Evolutionary conservation across 2,797 vertebrate species (phyloP), one percentile per base, ranked within the genome.

Genomic region (Tamandua tetradactyla): DNA sequence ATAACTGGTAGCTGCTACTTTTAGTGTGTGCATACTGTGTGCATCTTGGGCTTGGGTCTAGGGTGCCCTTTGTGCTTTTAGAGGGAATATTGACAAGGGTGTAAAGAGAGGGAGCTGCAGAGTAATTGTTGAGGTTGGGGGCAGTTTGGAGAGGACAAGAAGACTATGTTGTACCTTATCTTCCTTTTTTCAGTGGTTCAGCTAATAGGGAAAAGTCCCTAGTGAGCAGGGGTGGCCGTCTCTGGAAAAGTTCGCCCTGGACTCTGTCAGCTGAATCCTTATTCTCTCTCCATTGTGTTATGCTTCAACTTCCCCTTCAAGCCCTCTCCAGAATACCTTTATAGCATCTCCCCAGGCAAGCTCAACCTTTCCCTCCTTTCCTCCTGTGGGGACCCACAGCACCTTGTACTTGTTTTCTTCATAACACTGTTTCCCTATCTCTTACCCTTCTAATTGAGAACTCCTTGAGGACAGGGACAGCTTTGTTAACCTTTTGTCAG

Each of bases 401-500:
- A 57, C n/a, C 44, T 87, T 93, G 22, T 71, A 52, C 27, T 10
- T 79, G 75, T 22, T 74, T 75, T 75, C 61, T 87, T 55, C 78
- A 25, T 52, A 91, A 79, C 37, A 59, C 0, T 75, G 55, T 68
- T 2, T 89, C 74, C 20, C 35, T 68, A 6, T 49, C 49, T 80
- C 66, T 75, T 81, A 76, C 8, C 25, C 11, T 87, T 75, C 87
- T 64, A 81, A 59, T 22, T 15, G 59, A 86, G 55, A 89, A 55
- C 66, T 90, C 40, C 20, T 90, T 37, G 35, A 93, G 61, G 44
- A 17, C 23, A 88, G 82, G 84, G 30, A 91, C 20, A 72, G 35
- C 44, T 92, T 87, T 94, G 52, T 93, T 85, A 32, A 91, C 66
- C 20, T 93, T 69, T 86, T 32, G n/a, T 85, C 15, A 55, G 37